Conservation (phyloP, 2,888 invertebrate genomes). For the Hyalella azteca region DNA sequence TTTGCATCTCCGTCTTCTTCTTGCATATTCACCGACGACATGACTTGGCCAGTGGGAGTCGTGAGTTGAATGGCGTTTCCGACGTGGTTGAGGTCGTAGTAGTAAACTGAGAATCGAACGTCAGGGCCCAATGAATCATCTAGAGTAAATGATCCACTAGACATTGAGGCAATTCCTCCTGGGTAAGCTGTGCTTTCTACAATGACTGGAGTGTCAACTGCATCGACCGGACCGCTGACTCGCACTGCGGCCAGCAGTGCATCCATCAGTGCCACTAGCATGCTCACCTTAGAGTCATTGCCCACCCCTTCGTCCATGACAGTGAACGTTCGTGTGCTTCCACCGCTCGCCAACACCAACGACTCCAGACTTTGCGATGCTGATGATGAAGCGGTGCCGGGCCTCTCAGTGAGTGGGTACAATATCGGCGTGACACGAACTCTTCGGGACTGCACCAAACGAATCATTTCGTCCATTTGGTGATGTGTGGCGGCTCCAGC, state of each 20-base stretch:
- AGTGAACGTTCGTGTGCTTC: constrained; percentile 46
- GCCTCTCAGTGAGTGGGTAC: constrained; percentile 53
- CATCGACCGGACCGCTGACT: constrained; percentile 39
- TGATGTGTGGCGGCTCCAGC: constrained; percentile 47
- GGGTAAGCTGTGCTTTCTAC: constrained; percentile 50
- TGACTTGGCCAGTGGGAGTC: constrained; percentile 49
- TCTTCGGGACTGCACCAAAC: constrained; percentile 42
- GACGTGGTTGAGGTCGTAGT: constrained; percentile 58
- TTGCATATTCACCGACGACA: constrained; percentile 56
- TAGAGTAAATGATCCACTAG: constrained; percentile 47
- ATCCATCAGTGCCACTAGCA: constrained; percentile 58
- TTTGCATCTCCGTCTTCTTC: constrained; percentile 58
- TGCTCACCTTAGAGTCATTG: constrained; percentile 57
- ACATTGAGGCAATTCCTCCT: constrained; percentile 55
- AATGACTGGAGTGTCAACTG: constrained; percentile 45
- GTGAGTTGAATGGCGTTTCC: constrained; percentile 57
- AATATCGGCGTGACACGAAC: constrained; percentile 48
- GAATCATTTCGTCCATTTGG: constrained; percentile 51
- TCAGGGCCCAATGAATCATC: constrained; percentile 54
- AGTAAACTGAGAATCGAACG: constrained; percentile 54
- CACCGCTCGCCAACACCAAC: constrained; percentile 45
- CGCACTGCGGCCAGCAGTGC: constrained; percentile 47
- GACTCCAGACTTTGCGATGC: constrained; percentile 46
- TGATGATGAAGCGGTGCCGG: constrained; percentile 42
- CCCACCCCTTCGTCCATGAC: constrained; percentile 57